Evolutionary conservation across 1,140 invertebrate species (phyloP).

Genomic region (Armadillidium nasatum): DNA sequence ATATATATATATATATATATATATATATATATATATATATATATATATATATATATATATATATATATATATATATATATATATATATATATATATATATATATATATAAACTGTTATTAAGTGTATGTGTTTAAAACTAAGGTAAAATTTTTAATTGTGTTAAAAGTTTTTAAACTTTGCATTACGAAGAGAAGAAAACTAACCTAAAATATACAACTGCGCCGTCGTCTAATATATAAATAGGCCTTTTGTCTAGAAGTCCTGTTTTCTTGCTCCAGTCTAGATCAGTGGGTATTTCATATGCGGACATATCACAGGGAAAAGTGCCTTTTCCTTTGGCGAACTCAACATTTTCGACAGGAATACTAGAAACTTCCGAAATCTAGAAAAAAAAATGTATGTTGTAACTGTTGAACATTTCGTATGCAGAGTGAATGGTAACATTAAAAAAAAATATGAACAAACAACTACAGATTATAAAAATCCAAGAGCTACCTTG

Average conservation of each 20-base stretch:
- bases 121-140: no score
- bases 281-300: constrained; percentile 55
- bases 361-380: constrained; percentile 60
- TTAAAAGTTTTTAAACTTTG: no score
- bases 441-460: not conserved
- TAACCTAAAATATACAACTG: constrained; percentile 60
- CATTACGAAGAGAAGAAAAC: no score
- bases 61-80: no score
- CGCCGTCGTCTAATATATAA: constrained; percentile 57
- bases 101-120: no score
- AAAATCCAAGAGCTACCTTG: constrained; percentile 23
- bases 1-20: no score
- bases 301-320: constrained; percentile 59
- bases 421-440: no score
- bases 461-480: not conserved
- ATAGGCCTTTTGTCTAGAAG: constrained; percentile 54
- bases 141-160: no score
- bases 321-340: constrained; percentile 57
- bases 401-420: not conserved
- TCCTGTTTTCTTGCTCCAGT: constrained; percentile 55
- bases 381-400: constrained; percentile 50
- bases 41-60: no score
- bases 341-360: constrained; percentile 60
- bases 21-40: no score
- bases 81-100: no score